Conservation (phyloP, 2,797 vertebrate species). For the Chrysocyon brachyurus region DNA sequence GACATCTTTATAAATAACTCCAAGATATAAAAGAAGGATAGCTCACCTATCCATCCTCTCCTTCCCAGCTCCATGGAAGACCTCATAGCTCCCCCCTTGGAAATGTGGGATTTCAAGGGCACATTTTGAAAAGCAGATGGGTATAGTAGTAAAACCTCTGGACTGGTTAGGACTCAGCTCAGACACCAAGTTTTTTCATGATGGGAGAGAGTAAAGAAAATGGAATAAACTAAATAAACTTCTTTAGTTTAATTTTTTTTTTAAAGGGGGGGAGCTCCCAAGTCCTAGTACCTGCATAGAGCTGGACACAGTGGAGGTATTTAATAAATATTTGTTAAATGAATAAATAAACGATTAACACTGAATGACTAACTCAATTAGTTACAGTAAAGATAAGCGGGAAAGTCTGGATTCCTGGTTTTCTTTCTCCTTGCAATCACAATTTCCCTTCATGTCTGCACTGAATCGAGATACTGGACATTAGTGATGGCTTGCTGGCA, state of each 20-base stretch:
- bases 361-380: background rate
- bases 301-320: background rate
- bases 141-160: background rate
- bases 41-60: background rate
- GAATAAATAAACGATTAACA: constrained; percentile 37
- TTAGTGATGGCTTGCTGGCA: constrained; percentile 66
- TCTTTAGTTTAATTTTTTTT: background rate
- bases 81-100: background rate
- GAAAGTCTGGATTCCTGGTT: background rate
- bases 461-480: background rate
- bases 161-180: background rate
- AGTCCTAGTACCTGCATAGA: background rate
- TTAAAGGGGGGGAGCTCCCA: background rate
- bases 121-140: background rate
- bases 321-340: constrained; percentile 14
- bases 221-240: background rate
- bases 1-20: background rate
- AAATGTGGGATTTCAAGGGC: background rate
- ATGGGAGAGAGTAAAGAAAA: background rate
- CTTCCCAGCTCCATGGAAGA: background rate
- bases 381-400: background rate
- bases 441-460: background rate
- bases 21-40: background rate
- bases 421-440: constrained; percentile 19
- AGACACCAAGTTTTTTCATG: background rate